Evolutionary conservation across 2,797 vertebrate species (phyloP).

Genomic region (Typhlichthys subterraneus): DNA sequence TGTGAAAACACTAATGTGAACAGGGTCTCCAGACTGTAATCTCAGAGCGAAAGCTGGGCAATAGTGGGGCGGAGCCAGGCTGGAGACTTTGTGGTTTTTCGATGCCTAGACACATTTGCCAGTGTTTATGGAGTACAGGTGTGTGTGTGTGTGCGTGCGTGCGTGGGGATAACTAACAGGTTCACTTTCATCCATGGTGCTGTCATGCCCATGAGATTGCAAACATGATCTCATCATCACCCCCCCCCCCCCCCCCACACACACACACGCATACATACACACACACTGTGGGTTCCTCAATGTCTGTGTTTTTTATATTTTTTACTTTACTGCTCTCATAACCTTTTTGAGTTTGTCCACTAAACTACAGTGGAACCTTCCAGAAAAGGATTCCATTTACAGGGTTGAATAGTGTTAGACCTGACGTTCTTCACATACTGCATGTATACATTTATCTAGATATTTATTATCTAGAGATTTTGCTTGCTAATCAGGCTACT

Average conservation of each 20-base stretch:
- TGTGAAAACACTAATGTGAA: too few relatives aligned
- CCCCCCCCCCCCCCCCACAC: neutral
- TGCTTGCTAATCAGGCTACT: constrained; percentile 17
- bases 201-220: neutral
- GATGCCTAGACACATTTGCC: constrained; percentile 42
- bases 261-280: too few relatives aligned
- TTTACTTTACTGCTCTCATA: too few relatives aligned
- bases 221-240: neutral
- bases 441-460: constrained; percentile 2
- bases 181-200: constrained; percentile 25
- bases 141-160: constrained; percentile 20
- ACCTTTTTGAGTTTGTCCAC: neutral
- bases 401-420: neutral
- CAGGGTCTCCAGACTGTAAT: too few relatives aligned
- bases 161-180: constrained; percentile 41
- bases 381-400: constrained; percentile 6
- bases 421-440: constrained; percentile 7
- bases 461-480: too few relatives aligned
- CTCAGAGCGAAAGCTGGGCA: too few relatives aligned
- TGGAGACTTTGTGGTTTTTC: constrained; percentile 17
- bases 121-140: constrained; percentile 50
- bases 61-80: neutral
- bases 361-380: constrained; percentile 13
- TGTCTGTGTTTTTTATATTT: too few relatives aligned
- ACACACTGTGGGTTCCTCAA: too few relatives aligned